phyloP scores from a whole-genome alignment of 2,113 vertebrate species.

The Fregetta grallaria region DNA sequence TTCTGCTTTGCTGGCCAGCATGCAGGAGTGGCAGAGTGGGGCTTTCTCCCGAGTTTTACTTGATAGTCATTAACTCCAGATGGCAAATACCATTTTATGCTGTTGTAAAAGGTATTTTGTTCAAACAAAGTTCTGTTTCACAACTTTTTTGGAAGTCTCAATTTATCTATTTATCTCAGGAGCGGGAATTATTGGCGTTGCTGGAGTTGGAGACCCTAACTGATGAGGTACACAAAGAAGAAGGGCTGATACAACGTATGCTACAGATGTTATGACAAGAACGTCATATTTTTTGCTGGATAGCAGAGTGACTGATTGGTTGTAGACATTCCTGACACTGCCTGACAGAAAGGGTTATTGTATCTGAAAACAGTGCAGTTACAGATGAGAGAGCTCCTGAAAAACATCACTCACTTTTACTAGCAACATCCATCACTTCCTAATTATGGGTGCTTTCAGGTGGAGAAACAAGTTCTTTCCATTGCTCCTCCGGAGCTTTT shows the following conservation, averaged over 20 bases:
- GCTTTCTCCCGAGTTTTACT: background rate
- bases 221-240: background rate
- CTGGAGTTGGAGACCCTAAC: background rate
- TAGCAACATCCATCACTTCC: constrained; percentile 58
- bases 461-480: constrained; percentile 32
- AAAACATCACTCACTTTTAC: constrained; percentile 63
- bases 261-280: constrained; percentile 39
- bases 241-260: background rate
- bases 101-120: background rate
- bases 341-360: constrained; percentile 68
- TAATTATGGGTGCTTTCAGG: constrained; percentile 56
- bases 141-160: background rate
- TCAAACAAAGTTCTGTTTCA: background rate
- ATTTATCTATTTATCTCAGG: background rate
- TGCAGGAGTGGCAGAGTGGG: background rate
- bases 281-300: background rate
- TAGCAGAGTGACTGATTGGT: constrained; percentile 49
- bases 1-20: background rate
- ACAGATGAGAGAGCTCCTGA: constrained; percentile 60
- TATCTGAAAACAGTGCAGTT: constrained; percentile 67
- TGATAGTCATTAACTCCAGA: background rate
- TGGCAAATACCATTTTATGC: background rate
- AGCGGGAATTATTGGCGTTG: background rate
- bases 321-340: constrained; percentile 55
- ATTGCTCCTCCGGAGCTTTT: background rate